Base-by-base conservation (phyloP, 2,113 vertebrate species). In the Zingel zingel region DNA sequence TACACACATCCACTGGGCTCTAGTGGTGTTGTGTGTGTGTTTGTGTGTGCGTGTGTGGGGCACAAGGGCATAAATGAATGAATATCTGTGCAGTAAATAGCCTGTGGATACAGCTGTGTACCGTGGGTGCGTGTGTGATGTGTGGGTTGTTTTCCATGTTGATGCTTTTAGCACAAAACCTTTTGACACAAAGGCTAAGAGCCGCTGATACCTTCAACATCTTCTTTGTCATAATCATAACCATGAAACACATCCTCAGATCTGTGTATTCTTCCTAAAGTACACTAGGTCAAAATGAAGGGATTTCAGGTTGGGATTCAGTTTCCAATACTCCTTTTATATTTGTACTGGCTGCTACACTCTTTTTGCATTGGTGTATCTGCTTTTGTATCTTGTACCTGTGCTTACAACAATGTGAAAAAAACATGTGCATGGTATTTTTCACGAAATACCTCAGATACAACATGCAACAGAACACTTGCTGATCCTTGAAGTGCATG, bases 71-170 rank as follows among this genome's bases (percentile, higher is more conserved):
- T 68, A 83, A 89, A 88, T 90, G 90, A 92, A 91, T 90, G 88
- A 90, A 82, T 80, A 88, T 89, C 69, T 69, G 84, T 74, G 74
- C 68, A 79, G 90, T 81, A 91, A 86, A 92, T 81, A 93, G 92
- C 93, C 90, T n/a, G 83, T 88, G 90, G 93, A 87, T 82, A 87
- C 67, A 36, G 74, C 80, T 80, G 84, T 72, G 82, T 76, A 75
- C 88, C 77, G 85, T 86, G 77, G 64, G 85, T 84, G 73, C 30
- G 45, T 79, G 82, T 68, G 53, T 76, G 84, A 81, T 91, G 87
- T 89, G 93, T 92, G 91, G 90, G 90, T 70, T 86, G 84, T 85
- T 88, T 90, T 92, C 73, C 77, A 76, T 91, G 88, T 92, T 90
- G 89, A 89, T 89, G 88, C 89, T 92, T 89, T 90, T 84, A 87